Base-by-base conservation (phyloP, 2,888 invertebrate species). In the Rhynchonema sp. region DNA sequence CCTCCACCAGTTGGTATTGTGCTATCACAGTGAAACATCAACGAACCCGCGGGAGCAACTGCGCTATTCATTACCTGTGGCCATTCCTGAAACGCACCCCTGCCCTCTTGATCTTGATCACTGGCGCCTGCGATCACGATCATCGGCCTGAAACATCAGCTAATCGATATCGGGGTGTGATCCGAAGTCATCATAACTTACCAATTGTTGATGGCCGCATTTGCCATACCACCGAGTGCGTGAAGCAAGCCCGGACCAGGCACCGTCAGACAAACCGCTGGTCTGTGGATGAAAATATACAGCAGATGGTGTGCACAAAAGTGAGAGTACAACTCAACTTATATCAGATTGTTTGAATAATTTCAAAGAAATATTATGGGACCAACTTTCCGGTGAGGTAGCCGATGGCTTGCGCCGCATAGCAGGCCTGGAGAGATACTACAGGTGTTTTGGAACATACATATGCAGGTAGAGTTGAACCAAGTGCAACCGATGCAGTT, bases 51-150 rank as follows among this genome's bases (percentile, higher is more conserved):
- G 20, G 17, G 52, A 22, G n/a, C n/a, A n/a, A n/a, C n/a, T n/a
- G n/a, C n/a, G n/a, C n/a, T n/a, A n/a, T n/a, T n/a, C n/a, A 29
- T 30, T 62, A 74, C 73, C 78, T 91, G 90, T 0, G 84, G 82
- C 77, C 84, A 90, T 75, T 91, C 92, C 75, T 96, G 94, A 75
- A 96, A 96, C 1, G 90, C 94, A 27, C 94, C 94, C 67, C 90
- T 85, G 13, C 86, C 87, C 75, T 92, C 92, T 72, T 91, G 91
- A 74, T 90, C 87, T 69, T 85, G 81, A 23, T 88, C 85, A 67
- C 87, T 85, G 0, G 92, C 85, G 1, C 96, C 94, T 25, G 87
- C 91, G 64, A 96, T 82, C 2, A 94, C 87, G 49, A 96, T 70
- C 56, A 94, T 75, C 0, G 94, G 94, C 83, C 82, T 82, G 63